phyloP scores from a whole-genome alignment of 2,113 vertebrate genomes.

The Onychostoma macrolepis region DNA sequence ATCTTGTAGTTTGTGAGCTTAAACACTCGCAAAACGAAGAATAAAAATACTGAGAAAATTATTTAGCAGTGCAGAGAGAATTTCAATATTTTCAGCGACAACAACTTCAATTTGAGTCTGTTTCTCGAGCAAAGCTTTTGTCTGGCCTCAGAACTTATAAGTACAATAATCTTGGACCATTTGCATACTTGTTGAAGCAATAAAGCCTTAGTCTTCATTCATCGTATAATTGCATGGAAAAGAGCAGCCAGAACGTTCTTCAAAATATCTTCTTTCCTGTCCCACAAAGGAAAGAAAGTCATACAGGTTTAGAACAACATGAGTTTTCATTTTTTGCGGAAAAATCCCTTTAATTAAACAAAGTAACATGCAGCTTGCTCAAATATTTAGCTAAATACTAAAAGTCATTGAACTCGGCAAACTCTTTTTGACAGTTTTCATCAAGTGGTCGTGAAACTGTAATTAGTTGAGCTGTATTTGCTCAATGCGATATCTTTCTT shows the following conservation, averaged over 20 bases:
- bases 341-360: background rate
- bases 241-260: background rate
- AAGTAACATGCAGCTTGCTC: background rate
- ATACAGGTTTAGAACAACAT: background rate
- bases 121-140: background rate
- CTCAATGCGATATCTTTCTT: constrained; percentile 10
- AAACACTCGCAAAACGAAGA: too few relatives aligned
- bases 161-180: background rate
- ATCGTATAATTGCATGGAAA: background rate
- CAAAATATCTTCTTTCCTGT: background rate
- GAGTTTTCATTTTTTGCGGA: background rate
- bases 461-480: constrained; percentile 24
- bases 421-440: constrained; percentile 1
- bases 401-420: background rate
- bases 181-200: background rate
- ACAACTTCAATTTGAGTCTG: background rate
- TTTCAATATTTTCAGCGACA: too few relatives aligned
- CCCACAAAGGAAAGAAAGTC: background rate
- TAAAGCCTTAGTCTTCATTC: background rate
- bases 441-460: constrained; percentile 20
- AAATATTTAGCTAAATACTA: background rate
- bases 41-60: too few relatives aligned
- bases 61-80: too few relatives aligned
- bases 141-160: background rate
- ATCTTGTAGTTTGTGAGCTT: background rate